Percentiles rank a stretch among this genome's conserved stretches.
These are phyloP conservation scores for Seira ritae DNA, from an alignment of 2,888 invertebrate genomes.

Conservation along the genomic window DNA sequence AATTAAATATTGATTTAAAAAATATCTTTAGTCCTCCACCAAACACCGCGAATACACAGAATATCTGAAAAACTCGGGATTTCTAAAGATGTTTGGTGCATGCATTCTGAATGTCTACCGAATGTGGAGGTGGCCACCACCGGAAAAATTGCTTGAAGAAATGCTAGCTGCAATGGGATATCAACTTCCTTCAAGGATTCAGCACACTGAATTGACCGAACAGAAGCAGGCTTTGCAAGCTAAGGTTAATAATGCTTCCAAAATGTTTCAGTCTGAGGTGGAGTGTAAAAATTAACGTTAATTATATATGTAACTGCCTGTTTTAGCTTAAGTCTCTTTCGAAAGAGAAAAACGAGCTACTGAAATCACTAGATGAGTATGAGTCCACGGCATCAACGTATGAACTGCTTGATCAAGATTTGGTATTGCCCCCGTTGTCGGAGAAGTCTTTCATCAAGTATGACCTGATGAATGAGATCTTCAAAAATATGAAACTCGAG, in stretches of 20 bases:
- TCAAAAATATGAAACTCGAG: constrained; percentile 23
- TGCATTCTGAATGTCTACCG: constrained; percentile 42
- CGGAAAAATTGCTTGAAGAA: constrained; percentile 34
- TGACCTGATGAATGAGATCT: constrained; percentile 15
- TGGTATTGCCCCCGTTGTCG: constrained; percentile 36
- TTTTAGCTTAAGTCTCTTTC: constrained; percentile 17
- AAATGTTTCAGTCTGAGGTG: background rate
- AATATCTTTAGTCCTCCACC: constrained; percentile 2
- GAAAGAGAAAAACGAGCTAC: constrained; percentile 9
- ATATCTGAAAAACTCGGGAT: constrained; percentile 33
- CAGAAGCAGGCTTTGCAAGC: constrained; percentile 2
- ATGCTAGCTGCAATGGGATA: constrained; percentile 43
- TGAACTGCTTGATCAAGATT: constrained; percentile 46
- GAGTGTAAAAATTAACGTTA: background rate
- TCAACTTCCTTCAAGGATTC: constrained; percentile 18
- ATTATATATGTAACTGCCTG: background rate
- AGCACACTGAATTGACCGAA: constrained; percentile 21
- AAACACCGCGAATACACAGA: constrained; percentile 42
- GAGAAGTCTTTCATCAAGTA: constrained; percentile 20
- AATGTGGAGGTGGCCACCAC: constrained; percentile 37
- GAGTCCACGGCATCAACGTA: constrained; percentile 21
- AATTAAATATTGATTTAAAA: background rate
- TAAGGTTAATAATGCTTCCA: constrained; percentile 24
- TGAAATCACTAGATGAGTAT: constrained; percentile 31
- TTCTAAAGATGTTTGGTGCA: constrained; percentile 35